Conservation (phyloP, 2,888 invertebrate genomes). For the Cephonodes hylas region DNA sequence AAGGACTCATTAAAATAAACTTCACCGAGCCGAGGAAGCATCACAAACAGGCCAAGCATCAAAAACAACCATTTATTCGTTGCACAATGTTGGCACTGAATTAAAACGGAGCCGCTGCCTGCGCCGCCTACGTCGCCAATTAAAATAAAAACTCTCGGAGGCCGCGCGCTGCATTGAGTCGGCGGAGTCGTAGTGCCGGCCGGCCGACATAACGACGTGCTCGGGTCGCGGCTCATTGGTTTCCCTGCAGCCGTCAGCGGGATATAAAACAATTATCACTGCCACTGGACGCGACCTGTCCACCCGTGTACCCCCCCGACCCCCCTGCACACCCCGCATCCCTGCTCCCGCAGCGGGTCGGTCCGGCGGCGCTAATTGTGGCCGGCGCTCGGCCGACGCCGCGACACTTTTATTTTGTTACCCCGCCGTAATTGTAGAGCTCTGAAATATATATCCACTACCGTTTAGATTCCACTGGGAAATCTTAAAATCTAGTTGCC, state of each 20-base stretch:
- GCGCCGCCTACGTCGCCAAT: neutral
- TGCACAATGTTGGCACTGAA: neutral
- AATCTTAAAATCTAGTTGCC: too few species aligned
- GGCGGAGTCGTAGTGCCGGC: too few species aligned
- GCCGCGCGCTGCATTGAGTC: neutral
- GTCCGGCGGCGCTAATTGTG: too few species aligned
- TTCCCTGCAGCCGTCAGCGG: neutral
- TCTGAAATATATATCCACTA: too few species aligned
- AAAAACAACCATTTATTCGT: neutral
- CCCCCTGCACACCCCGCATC: too few species aligned
- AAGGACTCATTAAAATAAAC: neutral
- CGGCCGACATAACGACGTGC: neutral
- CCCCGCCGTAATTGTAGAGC: too few species aligned
- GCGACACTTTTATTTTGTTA: neutral
- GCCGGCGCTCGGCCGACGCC: neutral
- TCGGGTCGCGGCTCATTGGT: neutral
- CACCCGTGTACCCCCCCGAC: too few species aligned
- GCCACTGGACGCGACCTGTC: too few species aligned
- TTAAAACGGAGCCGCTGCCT: too few species aligned
- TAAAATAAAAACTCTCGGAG: neutral
- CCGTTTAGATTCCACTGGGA: too few species aligned
- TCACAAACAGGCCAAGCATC: neutral
- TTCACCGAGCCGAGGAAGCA: neutral
- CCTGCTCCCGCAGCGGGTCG: too few species aligned
- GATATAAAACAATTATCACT: conserved; percentile 1